phyloP scores from a whole-genome alignment of 2,888 invertebrate genomes.

The Blastobasis lacticolella region DNA sequence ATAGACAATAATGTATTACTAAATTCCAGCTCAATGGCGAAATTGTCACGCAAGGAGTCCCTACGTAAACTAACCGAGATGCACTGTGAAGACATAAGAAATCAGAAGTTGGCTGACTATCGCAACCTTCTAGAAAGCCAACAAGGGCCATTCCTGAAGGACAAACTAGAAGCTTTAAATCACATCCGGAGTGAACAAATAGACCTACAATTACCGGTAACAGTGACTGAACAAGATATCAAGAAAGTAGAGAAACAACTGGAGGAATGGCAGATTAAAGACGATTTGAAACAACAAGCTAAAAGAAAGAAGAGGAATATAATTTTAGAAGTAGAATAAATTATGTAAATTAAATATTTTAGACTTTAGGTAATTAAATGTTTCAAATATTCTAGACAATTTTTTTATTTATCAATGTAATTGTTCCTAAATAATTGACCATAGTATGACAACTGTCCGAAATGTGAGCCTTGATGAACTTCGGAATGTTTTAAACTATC shows the following conservation, averaged over 20 bases:
- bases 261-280: conserved; percentile 58
- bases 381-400: not conserved
- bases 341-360: conserved; percentile 11
- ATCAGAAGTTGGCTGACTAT: conserved; percentile 78
- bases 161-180: conserved; percentile 81
- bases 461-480: too few relatives aligned
- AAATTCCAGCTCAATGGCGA: conserved; percentile 60
- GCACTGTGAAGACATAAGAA: conserved; percentile 80
- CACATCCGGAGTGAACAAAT: conserved; percentile 85
- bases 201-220: conserved; percentile 76
- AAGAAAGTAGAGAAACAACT: conserved; percentile 72
- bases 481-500: too few relatives aligned
- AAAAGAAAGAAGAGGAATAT: conserved; percentile 52
- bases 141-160: conserved; percentile 81
- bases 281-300: conserved; percentile 51
- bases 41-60: conserved; percentile 81
- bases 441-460: too few relatives aligned
- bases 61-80: conserved; percentile 80
- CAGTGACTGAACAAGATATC: conserved; percentile 80
- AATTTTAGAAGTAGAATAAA: conserved; percentile 30
- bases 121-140: conserved; percentile 78
- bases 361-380: conserved; percentile 1
- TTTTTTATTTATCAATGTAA: too few relatives aligned
- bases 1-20: not conserved
- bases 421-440: too few relatives aligned